Percentiles rank a stretch among this genome's conserved stretches.
Evolutionary conservation across 2,888 invertebrate genomes (phyloP).

Genomic region (Andrena camellia): DNA sequence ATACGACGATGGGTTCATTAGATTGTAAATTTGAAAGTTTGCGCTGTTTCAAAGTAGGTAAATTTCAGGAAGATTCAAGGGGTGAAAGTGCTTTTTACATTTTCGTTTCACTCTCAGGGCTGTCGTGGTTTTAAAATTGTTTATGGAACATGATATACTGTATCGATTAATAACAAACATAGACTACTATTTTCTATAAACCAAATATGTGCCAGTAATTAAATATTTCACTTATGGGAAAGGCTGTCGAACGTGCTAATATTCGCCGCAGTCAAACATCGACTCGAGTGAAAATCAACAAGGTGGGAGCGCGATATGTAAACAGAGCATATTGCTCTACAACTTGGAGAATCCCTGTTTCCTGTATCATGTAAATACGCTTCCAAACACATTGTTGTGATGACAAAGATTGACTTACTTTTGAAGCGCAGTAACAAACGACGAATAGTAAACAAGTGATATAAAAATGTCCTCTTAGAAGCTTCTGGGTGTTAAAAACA

Average conservation of each 20-base stretch:
- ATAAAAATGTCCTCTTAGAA: no score
- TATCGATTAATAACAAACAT: no score
- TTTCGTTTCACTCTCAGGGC: no score
- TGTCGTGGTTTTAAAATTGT: no score
- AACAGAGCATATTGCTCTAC: neutral
- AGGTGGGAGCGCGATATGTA: neutral
- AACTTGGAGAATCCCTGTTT: neutral
- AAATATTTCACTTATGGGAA: neutral
- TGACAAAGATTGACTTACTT: neutral
- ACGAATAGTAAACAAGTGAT: neutral
- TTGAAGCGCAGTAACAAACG: neutral
- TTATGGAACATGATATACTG: no score
- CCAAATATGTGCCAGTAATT: neutral
- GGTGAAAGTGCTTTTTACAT: no score
- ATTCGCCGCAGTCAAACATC: neutral
- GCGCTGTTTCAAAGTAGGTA: no score
- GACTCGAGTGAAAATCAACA: neutral
- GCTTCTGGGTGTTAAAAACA: no score
- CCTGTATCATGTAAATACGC: neutral
- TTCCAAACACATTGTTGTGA: neutral
- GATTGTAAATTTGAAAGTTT: no score
- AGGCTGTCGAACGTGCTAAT: neutral
- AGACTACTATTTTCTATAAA: no score
- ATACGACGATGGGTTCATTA: no score
- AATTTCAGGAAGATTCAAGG: no score